These are phyloP conservation scores for Cryptocheilus praepositus DNA, from an alignment of 2,888 invertebrate species.

Conservation along the genomic window DNA sequence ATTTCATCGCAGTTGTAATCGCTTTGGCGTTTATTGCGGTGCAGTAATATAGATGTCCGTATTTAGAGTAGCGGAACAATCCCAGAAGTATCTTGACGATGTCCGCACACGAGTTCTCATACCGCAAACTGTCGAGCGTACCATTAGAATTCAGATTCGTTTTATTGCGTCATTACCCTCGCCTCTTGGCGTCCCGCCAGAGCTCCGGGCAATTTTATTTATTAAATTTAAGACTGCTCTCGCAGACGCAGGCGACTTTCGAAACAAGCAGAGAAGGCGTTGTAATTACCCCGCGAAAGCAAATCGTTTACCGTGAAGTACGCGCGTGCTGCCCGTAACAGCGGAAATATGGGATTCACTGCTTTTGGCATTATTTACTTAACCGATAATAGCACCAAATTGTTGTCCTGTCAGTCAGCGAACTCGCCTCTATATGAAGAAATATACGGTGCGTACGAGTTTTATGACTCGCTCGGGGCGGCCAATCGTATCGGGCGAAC, in stretches of 20 bases:
- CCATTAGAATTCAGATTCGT: constrained; percentile 7
- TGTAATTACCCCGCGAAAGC: constrained; percentile 32
- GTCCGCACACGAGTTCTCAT: too few relatives aligned
- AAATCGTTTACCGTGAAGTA: constrained; percentile 25
- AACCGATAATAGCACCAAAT: constrained; percentile 68
- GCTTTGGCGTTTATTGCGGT: too few relatives aligned
- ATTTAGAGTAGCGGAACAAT: too few relatives aligned
- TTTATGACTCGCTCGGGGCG: constrained; percentile 65
- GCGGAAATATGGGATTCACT: constrained; percentile 25
- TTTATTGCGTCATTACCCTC: constrained; percentile 4
- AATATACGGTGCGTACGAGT: constrained; percentile 52
- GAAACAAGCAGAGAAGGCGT: constrained; percentile 13
- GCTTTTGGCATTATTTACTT: constrained; percentile 65
- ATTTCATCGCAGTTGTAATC: too few relatives aligned
- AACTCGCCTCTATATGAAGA: constrained; percentile 17
- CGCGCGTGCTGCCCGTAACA: constrained; percentile 5
- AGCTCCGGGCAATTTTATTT: constrained; percentile 30
- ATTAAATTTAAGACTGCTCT: constrained; percentile 44
- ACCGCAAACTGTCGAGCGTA: neutral
- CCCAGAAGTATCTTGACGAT: too few relatives aligned
- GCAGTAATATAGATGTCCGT: too few relatives aligned
- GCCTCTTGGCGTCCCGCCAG: neutral
- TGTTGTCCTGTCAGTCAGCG: constrained; percentile 62
- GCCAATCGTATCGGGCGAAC: constrained; percentile 52
- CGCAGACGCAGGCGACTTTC: constrained; percentile 14